Percentiles rank a stretch among this genome's conserved stretches.
phyloP scores from a whole-genome alignment of 2,888 invertebrate genomes.

The Bimastos eiseni region DNA sequence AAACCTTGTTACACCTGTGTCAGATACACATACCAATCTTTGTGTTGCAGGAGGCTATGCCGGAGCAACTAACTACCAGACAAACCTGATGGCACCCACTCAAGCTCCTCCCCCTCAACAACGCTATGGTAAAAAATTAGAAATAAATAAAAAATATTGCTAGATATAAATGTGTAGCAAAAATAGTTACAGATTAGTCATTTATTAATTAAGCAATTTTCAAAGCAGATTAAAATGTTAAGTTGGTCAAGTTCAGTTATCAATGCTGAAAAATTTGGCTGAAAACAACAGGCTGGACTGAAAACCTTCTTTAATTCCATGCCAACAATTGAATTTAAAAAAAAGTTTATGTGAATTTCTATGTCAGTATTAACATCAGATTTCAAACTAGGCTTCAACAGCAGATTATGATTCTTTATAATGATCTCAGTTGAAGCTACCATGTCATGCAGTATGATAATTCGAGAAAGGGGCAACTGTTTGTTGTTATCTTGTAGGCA shows the following conservation, averaged over 20 bases:
- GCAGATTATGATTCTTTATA: too few species aligned
- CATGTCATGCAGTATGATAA: too few species aligned
- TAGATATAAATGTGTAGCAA: neutral
- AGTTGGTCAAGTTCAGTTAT: neutral
- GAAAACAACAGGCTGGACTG: neutral
- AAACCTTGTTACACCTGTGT: too few species aligned
- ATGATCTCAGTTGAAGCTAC: too few species aligned
- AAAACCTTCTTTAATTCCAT: neutral
- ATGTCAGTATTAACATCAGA: neutral
- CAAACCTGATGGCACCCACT: neutral
- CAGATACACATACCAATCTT: too few species aligned
- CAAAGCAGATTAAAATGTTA: neutral
- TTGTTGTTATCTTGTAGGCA: neutral
- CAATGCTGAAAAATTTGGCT: neutral
- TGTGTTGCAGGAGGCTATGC: neutral
- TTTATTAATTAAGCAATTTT: neutral
- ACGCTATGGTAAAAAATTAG: neutral
- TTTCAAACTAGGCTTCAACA: too few species aligned
- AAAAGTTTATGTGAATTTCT: neutral
- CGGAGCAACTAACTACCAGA: neutral
- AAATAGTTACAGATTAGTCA: neutral
- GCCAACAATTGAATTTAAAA: neutral
- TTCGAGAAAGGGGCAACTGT: too few species aligned
- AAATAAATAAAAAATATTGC: neutral
- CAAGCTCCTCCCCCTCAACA: neutral